phyloP scores from a whole-genome alignment of 1,140 invertebrate genomes.

The Luehdorfia chinensis region DNA sequence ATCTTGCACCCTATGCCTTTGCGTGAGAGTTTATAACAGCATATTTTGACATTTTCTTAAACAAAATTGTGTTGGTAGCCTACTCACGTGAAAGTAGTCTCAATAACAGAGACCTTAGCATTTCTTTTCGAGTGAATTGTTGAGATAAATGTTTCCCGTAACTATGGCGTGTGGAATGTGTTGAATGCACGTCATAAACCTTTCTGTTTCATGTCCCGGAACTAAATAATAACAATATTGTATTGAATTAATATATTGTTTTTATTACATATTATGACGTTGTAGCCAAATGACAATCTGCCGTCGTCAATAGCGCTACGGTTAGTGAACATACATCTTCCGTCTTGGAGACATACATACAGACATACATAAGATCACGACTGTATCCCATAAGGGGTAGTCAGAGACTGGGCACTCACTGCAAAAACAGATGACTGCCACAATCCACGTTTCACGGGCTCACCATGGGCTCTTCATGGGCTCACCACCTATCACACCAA shows the following conservation, averaged over 20 bases:
- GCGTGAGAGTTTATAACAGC: background rate
- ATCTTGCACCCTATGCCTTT: background rate
- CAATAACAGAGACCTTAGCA: background rate
- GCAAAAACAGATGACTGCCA: too few species aligned
- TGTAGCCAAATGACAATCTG: background rate
- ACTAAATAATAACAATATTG: conserved; percentile 5
- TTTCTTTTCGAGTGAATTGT: background rate
- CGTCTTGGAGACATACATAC: too few species aligned
- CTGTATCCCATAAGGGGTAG: too few species aligned
- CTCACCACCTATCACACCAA: too few species aligned
- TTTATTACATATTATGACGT: background rate
- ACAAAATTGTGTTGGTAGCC: background rate
- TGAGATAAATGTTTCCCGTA: background rate
- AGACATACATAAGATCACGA: too few species aligned
- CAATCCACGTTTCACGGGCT: too few species aligned
- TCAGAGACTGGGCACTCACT: too few species aligned
- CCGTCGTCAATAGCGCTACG: too few species aligned
- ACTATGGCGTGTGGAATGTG: conserved; percentile 14
- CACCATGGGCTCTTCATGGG: too few species aligned
- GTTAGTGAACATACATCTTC: too few species aligned
- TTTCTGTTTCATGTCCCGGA: conserved; percentile 10
- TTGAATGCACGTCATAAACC: background rate
- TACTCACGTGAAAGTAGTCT: background rate
- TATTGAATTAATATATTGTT: background rate
- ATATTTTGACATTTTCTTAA: background rate